Evolutionary conservation across 2,888 invertebrate genomes (phyloP).

Genomic region (Mesorhabditis sp.): DNA sequence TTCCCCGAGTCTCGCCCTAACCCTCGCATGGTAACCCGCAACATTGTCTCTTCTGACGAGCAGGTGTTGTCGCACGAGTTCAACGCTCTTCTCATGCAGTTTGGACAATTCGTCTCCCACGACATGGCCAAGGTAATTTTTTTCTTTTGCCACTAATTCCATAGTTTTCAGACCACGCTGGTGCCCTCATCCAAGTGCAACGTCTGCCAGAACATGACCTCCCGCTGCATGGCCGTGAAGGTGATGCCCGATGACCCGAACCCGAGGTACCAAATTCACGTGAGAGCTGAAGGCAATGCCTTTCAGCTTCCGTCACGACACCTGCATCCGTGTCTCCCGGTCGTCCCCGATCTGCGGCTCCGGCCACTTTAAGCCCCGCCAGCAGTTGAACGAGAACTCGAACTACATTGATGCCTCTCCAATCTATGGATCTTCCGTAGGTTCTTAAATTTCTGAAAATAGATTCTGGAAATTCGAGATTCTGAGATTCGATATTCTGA

Average conservation of each 20-base stretch:
- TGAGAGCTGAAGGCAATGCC: background rate
- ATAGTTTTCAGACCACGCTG: slow-evolving; percentile 41
- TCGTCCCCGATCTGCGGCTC: slow-evolving; percentile 95
- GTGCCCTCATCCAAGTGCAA: slow-evolving; percentile 53
- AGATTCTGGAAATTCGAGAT: too few relatives aligned
- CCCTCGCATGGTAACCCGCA: slow-evolving; percentile 44
- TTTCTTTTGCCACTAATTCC: background rate
- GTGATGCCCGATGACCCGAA: slow-evolving; percentile 49
- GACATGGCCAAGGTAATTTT: slow-evolving; percentile 49
- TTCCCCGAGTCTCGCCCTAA: slow-evolving; percentile 41
- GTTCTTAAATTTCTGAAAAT: background rate
- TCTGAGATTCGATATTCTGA: too few relatives aligned
- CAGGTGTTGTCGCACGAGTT: slow-evolving; percentile 49
- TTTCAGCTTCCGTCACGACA: slow-evolving; percentile 48
- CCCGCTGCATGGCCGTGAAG: slow-evolving; percentile 53
- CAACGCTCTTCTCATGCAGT: slow-evolving; percentile 55
- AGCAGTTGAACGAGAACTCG: slow-evolving; percentile 69
- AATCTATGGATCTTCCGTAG: slow-evolving; percentile 79
- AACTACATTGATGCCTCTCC: slow-evolving; percentile 81
- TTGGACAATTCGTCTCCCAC: slow-evolving; percentile 52
- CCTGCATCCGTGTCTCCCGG: slow-evolving; percentile 62
- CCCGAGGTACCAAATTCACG: slow-evolving; percentile 16
- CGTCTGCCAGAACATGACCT: slow-evolving; percentile 53
- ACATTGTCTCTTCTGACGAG: slow-evolving; percentile 45
- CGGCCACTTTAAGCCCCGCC: slow-evolving; percentile 85